Conservation (phyloP, 2,113 vertebrate species). For the Cygnus buccinator region DNA sequence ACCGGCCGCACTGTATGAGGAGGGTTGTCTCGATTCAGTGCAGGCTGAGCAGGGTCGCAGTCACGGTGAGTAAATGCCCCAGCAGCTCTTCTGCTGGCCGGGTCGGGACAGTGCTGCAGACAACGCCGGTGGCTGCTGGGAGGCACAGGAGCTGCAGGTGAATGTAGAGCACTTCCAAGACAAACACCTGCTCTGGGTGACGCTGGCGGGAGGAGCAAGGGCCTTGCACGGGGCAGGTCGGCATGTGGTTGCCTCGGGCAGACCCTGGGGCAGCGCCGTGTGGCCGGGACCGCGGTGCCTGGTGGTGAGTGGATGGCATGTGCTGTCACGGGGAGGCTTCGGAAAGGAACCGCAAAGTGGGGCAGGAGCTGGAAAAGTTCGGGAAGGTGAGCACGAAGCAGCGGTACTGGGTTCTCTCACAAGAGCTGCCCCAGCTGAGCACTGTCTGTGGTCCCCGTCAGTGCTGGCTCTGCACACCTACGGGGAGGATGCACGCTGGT, state of each 20-base stretch:
- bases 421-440: too few species aligned
- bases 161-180: not conserved
- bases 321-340: too few species aligned
- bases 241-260: not conserved
- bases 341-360: too few species aligned
- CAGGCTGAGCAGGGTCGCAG: not conserved
- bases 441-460: too few species aligned
- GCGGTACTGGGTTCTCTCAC: too few species aligned
- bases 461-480: too few species aligned
- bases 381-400: too few species aligned
- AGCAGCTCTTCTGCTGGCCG: not conserved
- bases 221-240: not conserved
- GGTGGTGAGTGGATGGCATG: too few species aligned
- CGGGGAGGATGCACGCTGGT: too few species aligned
- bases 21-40: not conserved
- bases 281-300: too few species aligned
- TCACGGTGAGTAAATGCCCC: rapidly evolving
- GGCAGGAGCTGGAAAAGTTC: too few species aligned
- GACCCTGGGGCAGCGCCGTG: not conserved
- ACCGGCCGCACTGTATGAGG: rapidly evolving
- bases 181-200: not conserved
- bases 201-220: not conserved
- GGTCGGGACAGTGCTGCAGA: not conserved
- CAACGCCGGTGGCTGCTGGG: not conserved
- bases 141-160: not conserved